Percentiles rank a stretch among this genome's conserved stretches.
Evolutionary conservation across 2,113 vertebrate species (phyloP).

Genomic region (Madoqua kirkii): DNA sequence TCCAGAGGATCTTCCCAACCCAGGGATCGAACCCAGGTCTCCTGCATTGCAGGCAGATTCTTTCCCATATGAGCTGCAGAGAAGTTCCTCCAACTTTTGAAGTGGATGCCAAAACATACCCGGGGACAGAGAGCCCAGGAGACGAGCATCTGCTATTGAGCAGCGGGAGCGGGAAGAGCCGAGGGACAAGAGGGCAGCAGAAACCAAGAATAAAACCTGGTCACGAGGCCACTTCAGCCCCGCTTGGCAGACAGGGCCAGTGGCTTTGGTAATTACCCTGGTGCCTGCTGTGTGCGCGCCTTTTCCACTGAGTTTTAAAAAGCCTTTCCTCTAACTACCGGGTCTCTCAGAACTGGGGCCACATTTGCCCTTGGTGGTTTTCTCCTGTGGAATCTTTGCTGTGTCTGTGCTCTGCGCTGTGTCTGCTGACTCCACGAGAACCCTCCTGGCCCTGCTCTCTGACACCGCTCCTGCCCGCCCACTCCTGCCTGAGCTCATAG

Average conservation of each 20-base stretch:
- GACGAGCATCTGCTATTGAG: constrained; percentile 21
- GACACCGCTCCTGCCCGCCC: background rate
- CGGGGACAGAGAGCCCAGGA: background rate
- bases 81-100: background rate
- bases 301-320: constrained; percentile 73
- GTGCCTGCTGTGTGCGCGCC: constrained; percentile 50
- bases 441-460: background rate
- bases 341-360: constrained; percentile 61
- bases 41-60: background rate
- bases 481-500: background rate
- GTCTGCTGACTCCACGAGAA: constrained; percentile 63
- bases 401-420: constrained; percentile 59
- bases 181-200: background rate
- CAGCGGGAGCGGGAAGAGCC: background rate
- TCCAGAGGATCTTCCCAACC: background rate
- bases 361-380: constrained; percentile 55
- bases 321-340: constrained; percentile 67
- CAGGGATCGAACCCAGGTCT: background rate
- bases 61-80: background rate
- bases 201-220: constrained; percentile 53
- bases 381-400: constrained; percentile 66
- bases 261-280: constrained; percentile 69
- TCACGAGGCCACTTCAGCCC: constrained; percentile 58
- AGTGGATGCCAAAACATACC: background rate
- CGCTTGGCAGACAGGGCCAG: constrained; percentile 40